These are phyloP conservation scores for Xerus inauris DNA, from an alignment of 2,113 vertebrate species.

Conservation along the genomic window DNA sequence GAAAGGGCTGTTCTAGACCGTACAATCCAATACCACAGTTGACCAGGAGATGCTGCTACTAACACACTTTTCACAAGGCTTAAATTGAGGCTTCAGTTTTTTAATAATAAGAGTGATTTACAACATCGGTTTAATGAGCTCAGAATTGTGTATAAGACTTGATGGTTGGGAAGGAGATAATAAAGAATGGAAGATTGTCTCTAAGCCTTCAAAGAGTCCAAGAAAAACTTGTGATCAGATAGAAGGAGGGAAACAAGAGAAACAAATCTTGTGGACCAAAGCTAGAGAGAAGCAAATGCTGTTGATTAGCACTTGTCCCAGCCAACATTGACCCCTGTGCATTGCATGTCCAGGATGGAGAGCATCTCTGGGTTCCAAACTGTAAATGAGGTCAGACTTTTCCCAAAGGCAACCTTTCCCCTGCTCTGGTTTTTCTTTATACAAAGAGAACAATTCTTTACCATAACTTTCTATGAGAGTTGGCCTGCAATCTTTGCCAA, in stretches of 20 bases:
- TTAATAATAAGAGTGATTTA: background rate
- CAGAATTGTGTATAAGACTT: background rate
- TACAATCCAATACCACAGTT: background rate
- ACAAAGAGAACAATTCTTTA: background rate
- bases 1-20: background rate
- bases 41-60: conserved; percentile 65
- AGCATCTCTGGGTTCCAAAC: background rate
- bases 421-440: background rate
- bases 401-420: background rate
- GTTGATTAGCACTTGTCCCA: too few relatives aligned
- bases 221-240: background rate
- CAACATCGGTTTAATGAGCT: background rate
- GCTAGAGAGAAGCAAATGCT: background rate
- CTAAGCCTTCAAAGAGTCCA: background rate
- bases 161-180: background rate
- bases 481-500: background rate
- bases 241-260: background rate
- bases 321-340: too few relatives aligned
- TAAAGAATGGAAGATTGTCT: background rate
- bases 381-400: background rate
- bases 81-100: background rate
- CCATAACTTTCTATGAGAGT: background rate
- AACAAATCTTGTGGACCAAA: background rate
- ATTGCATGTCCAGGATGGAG: rapidly evolving
- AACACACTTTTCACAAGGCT: background rate